These are phyloP conservation scores for Platerodrilus igneus DNA, from an alignment of 2,888 invertebrate species.

Conservation along the genomic window DNA sequence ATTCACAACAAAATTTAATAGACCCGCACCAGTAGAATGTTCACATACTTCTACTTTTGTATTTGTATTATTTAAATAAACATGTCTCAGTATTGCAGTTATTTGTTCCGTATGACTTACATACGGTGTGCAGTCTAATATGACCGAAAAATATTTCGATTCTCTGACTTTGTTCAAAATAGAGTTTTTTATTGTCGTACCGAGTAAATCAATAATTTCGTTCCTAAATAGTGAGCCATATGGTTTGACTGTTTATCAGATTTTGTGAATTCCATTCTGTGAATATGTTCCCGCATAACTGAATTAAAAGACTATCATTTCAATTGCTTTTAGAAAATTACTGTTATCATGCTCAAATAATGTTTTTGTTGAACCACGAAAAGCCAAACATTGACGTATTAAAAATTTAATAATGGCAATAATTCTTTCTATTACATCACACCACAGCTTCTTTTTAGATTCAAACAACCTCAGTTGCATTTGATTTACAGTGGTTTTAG, in stretches of 20 bases:
- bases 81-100: too few relatives aligned
- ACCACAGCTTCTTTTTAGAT: constrained; percentile 17
- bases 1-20: too few relatives aligned
- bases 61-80: too few relatives aligned
- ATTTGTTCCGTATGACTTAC: constrained; percentile 2
- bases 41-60: too few relatives aligned
- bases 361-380: constrained; percentile 18
- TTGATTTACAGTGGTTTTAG: constrained; percentile 18
- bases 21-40: too few relatives aligned
- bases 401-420: constrained; percentile 21
- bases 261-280: neutral
- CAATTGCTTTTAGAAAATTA: constrained; percentile 23
- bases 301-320: constrained; percentile 18
- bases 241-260: constrained; percentile 5
- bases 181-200: constrained; percentile 13
- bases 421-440: too few relatives aligned
- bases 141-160: constrained; percentile 6
- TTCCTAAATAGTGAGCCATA: constrained; percentile 23
- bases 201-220: constrained; percentile 17
- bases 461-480: constrained; percentile 15
- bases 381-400: constrained; percentile 24
- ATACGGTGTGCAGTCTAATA: too few relatives aligned
- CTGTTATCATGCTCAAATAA: constrained; percentile 19
- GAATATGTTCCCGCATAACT: constrained; percentile 7
- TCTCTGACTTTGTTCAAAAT: constrained; percentile 11